Evolutionary conservation across 2,797 vertebrate genomes (phyloP), one percentile per base, ranked within the genome.

Genomic region (Malacoctenus gilli): DNA sequence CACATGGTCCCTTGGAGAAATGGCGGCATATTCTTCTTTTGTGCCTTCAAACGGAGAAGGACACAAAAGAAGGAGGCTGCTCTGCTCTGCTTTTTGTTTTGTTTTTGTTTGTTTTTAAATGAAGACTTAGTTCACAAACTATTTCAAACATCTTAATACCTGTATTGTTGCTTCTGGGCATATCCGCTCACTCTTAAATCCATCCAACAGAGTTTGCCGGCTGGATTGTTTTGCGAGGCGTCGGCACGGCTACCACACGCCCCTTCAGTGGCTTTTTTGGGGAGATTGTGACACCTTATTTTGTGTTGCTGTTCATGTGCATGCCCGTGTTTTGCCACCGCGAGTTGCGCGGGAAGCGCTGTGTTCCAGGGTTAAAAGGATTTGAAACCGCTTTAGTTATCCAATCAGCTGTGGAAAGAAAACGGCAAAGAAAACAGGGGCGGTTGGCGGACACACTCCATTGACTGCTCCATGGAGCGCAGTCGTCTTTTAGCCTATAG

Each of bases 361-460:
- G 57, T 39, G 35, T 43, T 37, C 15, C 31, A 44, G 77, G 78
- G 75, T 82, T 84, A 85, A 85, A 75, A 44, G 74, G 83, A 86
- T 89, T 80, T 78, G 54, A 63, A 61, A 60, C 54, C 54, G 51
- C 47, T 62, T 40, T 70, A 53, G 66, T 83, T 77, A 79, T 87
- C 80, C 80, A 70, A 77, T 87, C 68, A 77, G 64, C 67, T 34
- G 5, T 77, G 68, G 74, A 73, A n/a, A 20, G 70, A 77, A 79
- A 52, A 60, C 65, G 53, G 38, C 39, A 73, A 65, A 82, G 70
- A 28, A 23, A 28, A 28, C n/a, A n/a, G n/a, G n/a, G 25, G 25
- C 73, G 69, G 72, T 70, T 77, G 52, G 46, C 58, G 34, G 66
- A 46, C 30, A 52, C 34, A 53, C 64, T 72, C 53, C 57, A 79